Conservation (phyloP, 2,888 invertebrate species). For the Drosophila siamana region DNA sequence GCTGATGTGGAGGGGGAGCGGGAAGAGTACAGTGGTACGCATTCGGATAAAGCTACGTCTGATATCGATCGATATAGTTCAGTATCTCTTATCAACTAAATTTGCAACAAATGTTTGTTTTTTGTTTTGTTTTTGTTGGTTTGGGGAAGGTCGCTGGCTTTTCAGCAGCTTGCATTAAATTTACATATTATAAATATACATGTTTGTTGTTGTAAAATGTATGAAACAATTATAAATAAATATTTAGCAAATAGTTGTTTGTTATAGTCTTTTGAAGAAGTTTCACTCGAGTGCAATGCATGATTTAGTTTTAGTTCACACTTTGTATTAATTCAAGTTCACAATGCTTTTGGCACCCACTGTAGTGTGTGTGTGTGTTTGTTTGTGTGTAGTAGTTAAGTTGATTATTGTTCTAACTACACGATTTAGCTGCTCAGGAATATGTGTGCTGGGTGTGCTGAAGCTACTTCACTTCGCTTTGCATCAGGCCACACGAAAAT, state of each 20-base stretch:
- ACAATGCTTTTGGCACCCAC: constrained; percentile 75
- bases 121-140: constrained; percentile 31
- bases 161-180: constrained; percentile 20
- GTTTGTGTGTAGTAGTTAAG: constrained; percentile 5
- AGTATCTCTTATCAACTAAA: constrained; percentile 71
- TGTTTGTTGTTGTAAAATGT: constrained; percentile 54
- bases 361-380: constrained; percentile 33
- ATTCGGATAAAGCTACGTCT: constrained; percentile 75
- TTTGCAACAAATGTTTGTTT: constrained; percentile 59
- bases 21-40: constrained; percentile 40
- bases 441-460: constrained; percentile 27
- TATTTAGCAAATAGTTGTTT: constrained; percentile 78
- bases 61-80: constrained; percentile 65
- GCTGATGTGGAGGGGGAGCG: neutral
- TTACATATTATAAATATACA: constrained; percentile 63
- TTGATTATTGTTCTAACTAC: constrained; percentile 31
- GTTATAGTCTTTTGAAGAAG: constrained; percentile 76
- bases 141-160: neutral
- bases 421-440: constrained; percentile 54
- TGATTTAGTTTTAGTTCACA: constrained; percentile 49
- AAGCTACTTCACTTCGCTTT: constrained; percentile 31
- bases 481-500: constrained; percentile 26
- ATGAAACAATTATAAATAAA: constrained; percentile 79
- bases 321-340: constrained; percentile 38
- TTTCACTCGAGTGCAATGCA: constrained; percentile 70